Percentiles rank a stretch among this genome's conserved stretches.
phyloP scores from a whole-genome alignment of 2,113 vertebrate genomes.

The Porphyrio hochstetteri region DNA sequence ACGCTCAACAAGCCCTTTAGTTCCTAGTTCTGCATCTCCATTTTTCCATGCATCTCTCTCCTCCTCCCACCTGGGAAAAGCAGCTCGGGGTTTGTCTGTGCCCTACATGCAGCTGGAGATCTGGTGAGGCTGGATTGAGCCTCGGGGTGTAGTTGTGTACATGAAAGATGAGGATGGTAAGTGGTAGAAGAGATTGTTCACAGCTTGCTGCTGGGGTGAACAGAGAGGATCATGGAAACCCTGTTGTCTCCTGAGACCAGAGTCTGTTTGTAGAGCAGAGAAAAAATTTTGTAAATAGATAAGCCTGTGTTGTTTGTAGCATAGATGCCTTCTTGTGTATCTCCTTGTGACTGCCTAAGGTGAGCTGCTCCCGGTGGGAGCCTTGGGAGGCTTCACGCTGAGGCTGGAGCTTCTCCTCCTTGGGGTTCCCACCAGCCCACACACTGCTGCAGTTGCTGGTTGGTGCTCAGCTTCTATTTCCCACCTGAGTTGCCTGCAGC shows the following conservation, averaged over 20 bases:
- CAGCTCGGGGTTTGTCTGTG: background rate
- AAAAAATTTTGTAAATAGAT: background rate
- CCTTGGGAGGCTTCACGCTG: background rate
- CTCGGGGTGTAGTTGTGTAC: background rate
- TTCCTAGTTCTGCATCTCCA: background rate
- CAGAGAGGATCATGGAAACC: conserved; percentile 15
- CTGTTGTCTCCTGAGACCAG: background rate
- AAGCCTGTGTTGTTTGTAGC: background rate
- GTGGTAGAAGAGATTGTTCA: background rate
- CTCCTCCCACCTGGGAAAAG: background rate
- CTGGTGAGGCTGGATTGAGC: background rate
- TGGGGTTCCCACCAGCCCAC: background rate
- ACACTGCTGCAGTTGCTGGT: accelerated
- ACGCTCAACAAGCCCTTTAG: accelerated
- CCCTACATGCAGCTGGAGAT: background rate
- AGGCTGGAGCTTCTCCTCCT: background rate
- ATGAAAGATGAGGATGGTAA: background rate
- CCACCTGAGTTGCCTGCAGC: background rate
- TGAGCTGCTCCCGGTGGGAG: background rate
- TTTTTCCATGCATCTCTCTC: conserved; percentile 43
- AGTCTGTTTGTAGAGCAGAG: conserved; percentile 9
- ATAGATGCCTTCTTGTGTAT: background rate
- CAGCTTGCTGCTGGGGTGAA: conserved; percentile 20
- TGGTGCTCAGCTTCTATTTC: background rate
- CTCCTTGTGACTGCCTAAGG: background rate